Evolutionary conservation across 1,140 invertebrate genomes (phyloP), one percentile per base, ranked within the genome.

Genomic region (Heliconius hewitsoni): DNA sequence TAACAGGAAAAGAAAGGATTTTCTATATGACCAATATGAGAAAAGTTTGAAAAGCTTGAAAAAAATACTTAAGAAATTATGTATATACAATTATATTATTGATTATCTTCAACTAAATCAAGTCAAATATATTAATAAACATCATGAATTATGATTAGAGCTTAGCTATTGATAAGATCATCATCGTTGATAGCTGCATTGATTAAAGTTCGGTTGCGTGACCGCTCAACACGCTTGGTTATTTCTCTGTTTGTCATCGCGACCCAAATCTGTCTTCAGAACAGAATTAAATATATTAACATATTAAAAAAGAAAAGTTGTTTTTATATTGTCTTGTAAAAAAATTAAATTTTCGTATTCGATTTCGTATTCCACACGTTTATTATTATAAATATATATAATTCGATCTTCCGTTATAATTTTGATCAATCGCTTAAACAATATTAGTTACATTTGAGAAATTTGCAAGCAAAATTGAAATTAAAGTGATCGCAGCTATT

Each of bases 401-500:
- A 34, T 34, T 34, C 34, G 8, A 34, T 52, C 50, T 19, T 1
- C 18, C 1, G 1, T 52, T 52, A 52, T 18, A 19, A 46, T 46
- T 46, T 46, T 13, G 42, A 46, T 16, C 42, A 46, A 46, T 46
- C 42, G 42, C 42, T 4, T 52, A 19, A 52, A 8, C 6, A 52
- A 52, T 52, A 19, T 52, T 52, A 19, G 50, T 52, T 8, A 39
- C 23, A 72, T 72, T 72, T 72, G 73, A 78, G 79, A 80, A 77
- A 82, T 85, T 79, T 82, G 78, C 86, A 89, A 91, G 90, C 84
- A 90, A 93, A 93, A 93, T 92, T 88, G 89, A 93, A 93, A 94
- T 93, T 89, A 91, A 92, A 90, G 90, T 90, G 84, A 89, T 88
- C 88, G 85, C 83, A 86, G 85, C 85, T 90, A 90, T 90, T 89